A percentile compares a stretch with the other conserved stretches of the same genome.
These are phyloP conservation scores for Blastomussa wellsi DNA, from an alignment of 92 coral and sea anemone genomes.

Conservation along the genomic window DNA sequence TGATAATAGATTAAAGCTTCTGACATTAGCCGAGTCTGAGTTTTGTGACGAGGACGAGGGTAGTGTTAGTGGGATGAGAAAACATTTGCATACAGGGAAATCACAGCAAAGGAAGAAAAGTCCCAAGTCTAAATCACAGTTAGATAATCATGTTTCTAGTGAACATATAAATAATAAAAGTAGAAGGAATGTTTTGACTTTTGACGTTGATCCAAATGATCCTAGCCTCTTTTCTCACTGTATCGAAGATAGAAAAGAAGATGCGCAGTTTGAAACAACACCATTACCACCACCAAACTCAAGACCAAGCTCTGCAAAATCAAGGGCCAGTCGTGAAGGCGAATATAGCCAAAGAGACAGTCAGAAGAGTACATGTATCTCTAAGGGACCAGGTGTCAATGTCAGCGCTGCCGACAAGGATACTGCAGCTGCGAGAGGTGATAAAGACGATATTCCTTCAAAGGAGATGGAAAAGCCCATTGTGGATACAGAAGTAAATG, in stretches of 20 bases:
- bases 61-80: slow-evolving; percentile 34
- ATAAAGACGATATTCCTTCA: background rate
- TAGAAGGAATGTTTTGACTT: slow-evolving; percentile 52
- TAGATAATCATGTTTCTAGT: background rate
- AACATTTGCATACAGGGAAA: slow-evolving; percentile 46
- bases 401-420: background rate
- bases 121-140: background rate
- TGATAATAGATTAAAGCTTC: slow-evolving; percentile 75
- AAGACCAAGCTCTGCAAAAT: slow-evolving; percentile 60
- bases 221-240: slow-evolving; percentile 70
- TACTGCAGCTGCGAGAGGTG: background rate
- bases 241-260: slow-evolving; percentile 22
- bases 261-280: slow-evolving; percentile 31
- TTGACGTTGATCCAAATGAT: slow-evolving; percentile 88
- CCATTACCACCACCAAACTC: slow-evolving; percentile 89
- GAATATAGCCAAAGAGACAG: background rate
- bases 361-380: background rate
- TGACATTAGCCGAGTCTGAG: slow-evolving; percentile 70
- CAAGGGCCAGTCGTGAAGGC: slow-evolving; percentile 21
- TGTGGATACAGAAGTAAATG: background rate
- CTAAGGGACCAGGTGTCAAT: background rate
- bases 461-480: background rate
- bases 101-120: slow-evolving; percentile 38
- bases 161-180: slow-evolving; percentile 18
- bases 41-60: slow-evolving; percentile 28